Evolutionary conservation across 2,797 vertebrate species (phyloP), one percentile per base, ranked within the genome.

Genomic region (Pelobates cultripes): DNA sequence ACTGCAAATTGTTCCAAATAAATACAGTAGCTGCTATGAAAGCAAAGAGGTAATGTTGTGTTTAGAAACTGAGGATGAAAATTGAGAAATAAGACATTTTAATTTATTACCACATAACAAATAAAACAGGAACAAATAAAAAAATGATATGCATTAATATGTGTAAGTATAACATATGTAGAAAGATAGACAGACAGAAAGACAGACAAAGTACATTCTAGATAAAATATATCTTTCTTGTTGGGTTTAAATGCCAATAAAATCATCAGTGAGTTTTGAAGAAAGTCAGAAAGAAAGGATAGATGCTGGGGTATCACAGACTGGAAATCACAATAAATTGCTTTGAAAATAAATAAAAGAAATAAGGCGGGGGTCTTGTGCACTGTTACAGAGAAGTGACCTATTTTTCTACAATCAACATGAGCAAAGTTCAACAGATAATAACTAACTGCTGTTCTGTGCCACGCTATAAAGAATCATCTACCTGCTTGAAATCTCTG

Each of bases 1-100:
- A 83, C 69, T 57, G 43, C 81, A 84, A 85, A 86, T 89, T 87
- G 75, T 86, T 86, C 84, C 72, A 85, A 88, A 90, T 83, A 90
- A 90, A 92, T 86, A 81, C 78, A 28, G n/a, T 40, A 86, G 80
- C 85, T 87, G 82, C 85, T 87, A 89, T 44, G 14, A 8, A 13
- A 15, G 43, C n/a, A 4, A 15, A 14, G 41, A 42, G 28, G 68
- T 70, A 68, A 68, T 68, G 5, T 70, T 44, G 68, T 42, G 9
- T 42, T 68, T 43, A 43, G 66, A 68, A 43, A 42, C 41, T 3
- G 66, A 43, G 66, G 66, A 17, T 4, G 42, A 15, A 68, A 64
- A 64, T 12, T 42, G 42, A 68, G 66, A 43, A 68, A 14, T 43
- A 43, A 68, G 63, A 55, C 70, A 55, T n/a, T 47, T 69, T 64